These are phyloP conservation scores for Limosa lapponica DNA, from an alignment of 2,797 vertebrate genomes.

Conservation along the genomic window DNA sequence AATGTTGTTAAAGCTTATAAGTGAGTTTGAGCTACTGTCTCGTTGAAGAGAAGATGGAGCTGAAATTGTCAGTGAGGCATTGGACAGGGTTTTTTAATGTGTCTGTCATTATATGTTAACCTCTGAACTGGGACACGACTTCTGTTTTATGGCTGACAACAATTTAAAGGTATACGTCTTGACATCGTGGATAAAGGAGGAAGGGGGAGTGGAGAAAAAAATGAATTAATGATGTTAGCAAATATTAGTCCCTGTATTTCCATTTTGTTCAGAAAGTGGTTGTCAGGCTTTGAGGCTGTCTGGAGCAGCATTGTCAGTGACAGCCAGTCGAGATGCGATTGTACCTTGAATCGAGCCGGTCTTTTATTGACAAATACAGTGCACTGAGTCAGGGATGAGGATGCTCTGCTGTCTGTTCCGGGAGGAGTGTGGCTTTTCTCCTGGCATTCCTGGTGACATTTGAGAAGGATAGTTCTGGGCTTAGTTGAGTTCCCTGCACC, in stretches of 20 bases:
- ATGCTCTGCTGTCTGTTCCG: neutral
- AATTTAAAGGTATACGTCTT: slow-evolving; percentile 67
- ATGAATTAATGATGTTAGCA: slow-evolving; percentile 84
- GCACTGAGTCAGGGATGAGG: neutral
- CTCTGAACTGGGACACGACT: slow-evolving; percentile 62
- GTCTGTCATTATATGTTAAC: slow-evolving; percentile 80
- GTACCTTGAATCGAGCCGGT: neutral
- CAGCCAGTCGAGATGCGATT: slow-evolving; percentile 28
- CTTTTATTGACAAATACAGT: slow-evolving; percentile 55
- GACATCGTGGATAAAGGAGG: slow-evolving; percentile 65
- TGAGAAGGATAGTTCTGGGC: neutral
- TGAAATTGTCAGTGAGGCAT: slow-evolving; percentile 65
- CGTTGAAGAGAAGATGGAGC: slow-evolving; percentile 62
- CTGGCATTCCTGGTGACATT: slow-evolving; percentile 11
- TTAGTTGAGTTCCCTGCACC: neutral
- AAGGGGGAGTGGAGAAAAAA: slow-evolving; percentile 71
- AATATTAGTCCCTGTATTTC: slow-evolving; percentile 79
- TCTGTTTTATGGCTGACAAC: slow-evolving; percentile 74
- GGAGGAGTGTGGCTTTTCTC: neutral
- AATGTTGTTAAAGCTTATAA: slow-evolving; percentile 68
- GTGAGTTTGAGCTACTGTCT: slow-evolving; percentile 69
- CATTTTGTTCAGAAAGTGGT: slow-evolving; percentile 53
- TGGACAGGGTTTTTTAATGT: slow-evolving; percentile 73
- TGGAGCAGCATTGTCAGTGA: slow-evolving; percentile 62
- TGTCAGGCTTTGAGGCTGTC: slow-evolving; percentile 55